Base-by-base conservation (phyloP, 2,888 invertebrate species). In the Parochlus steinenii region DNA sequence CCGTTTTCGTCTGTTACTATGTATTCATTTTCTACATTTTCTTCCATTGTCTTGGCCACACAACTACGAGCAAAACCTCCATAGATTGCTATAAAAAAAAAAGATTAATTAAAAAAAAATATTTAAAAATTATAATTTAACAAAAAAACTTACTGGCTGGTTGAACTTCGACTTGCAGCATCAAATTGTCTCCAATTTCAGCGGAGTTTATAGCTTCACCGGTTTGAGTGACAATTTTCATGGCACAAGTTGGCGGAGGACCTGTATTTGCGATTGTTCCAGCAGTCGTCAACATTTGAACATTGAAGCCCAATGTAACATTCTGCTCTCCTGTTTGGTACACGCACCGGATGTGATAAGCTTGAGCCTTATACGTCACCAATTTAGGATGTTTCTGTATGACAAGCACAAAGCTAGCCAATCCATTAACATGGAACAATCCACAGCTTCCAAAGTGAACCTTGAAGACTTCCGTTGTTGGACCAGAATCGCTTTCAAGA, bases 331-430 rank as follows among this genome's bases (percentile, higher is more conserved):
- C 89, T 1, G 87, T 89, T 56, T 89, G 85, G 55, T 93, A 93
- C 37, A 89, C 79, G 55, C 93, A 93, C 55, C 86, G 86, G 43
- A 95, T 87, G 58, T 92, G 87, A 63, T 92, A 95, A 2, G 93
- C 92, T 56, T 90, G 87, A 5, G 93, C 89, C 51, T 85, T 83
- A 54, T 83, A 85, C 1, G 93, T 95, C 33, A 93, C 80, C 34
- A 95, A 67, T 63, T 87, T 87, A 0, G 90, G 89, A 71, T 95
- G 93, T 61, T 89, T 87, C 55, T 95, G 93, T 52, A 95, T 85
- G 16, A 95, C 89, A 27, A 95, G 65, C 2, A 92, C 83, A 54
- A 90, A 92, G 52, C 83, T 85, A 16, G 90, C 90, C 54, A 86
- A 73, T 33, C 89, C 89, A 55, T 89, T 86, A 6, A 85, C 75